Evolutionary conservation across 2,113 vertebrate genomes (phyloP).

Genomic region (Odontophorus gujanensis): DNA sequence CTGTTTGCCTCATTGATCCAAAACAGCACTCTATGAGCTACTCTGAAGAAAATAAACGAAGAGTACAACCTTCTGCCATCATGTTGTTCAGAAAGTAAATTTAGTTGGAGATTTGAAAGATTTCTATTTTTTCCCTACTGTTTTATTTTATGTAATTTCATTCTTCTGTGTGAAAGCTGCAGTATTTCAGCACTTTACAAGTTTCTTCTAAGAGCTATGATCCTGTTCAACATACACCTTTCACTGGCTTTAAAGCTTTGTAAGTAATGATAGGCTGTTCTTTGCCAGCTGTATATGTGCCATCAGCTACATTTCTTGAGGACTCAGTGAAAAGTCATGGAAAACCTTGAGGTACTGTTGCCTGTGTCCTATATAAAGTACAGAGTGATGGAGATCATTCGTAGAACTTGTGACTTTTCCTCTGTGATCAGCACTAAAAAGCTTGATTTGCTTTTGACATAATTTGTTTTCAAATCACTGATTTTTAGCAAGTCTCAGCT

Average conservation of each 20-base stretch:
- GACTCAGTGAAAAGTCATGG: neutral
- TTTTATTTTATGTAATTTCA: neutral
- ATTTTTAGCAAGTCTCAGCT: neutral
- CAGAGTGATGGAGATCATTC: neutral
- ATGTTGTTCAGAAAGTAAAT: neutral
- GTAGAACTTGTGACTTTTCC: neutral
- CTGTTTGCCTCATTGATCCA: neutral
- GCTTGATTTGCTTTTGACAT: neutral
- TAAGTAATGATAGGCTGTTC: neutral
- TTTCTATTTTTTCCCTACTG: neutral
- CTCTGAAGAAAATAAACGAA: neutral
- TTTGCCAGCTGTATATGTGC: neutral
- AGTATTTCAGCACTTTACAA: neutral
- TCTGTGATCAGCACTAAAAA: neutral
- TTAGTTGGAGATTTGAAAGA: neutral
- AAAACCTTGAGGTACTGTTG: neutral
- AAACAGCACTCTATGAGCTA: neutral
- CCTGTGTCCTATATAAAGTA: neutral
- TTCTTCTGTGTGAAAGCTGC: neutral
- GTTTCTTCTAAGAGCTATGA: neutral
- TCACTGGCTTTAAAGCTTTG: neutral
- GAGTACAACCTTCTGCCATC: neutral
- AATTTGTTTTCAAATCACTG: neutral
- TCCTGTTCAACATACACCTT: neutral
- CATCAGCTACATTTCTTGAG: conserved; percentile 3